A percentile compares a stretch with the other conserved stretches of the same genome.
Conservation (phyloP, 2,797 vertebrate genomes). For the Melanogrammus aeglefinus region DNA sequence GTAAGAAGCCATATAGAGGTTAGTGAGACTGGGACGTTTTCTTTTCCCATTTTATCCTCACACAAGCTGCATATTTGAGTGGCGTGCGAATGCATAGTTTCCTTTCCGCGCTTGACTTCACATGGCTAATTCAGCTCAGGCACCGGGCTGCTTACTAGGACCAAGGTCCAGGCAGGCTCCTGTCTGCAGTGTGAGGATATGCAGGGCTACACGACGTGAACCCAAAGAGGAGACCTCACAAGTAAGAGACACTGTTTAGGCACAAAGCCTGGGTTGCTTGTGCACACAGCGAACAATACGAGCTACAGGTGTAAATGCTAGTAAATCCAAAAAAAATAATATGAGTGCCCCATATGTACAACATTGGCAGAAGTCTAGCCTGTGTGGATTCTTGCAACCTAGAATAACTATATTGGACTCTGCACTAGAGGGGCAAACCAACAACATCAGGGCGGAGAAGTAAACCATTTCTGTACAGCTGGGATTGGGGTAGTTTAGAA, state of each 20-base stretch:
- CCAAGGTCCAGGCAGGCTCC: slow-evolving; percentile 49
- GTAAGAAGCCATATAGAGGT: not conserved
- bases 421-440: too few relatives aligned
- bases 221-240: slow-evolving; percentile 40
- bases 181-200: slow-evolving; percentile 25
- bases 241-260: slow-evolving; percentile 33
- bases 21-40: not conserved
- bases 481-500: not conserved
- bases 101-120: slow-evolving; percentile 49
- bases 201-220: slow-evolving; percentile 37
- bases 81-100: slow-evolving; percentile 38
- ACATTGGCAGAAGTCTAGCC: too few relatives aligned
- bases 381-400: too few relatives aligned
- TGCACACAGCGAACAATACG: not conserved
- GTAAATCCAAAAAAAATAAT: not conserved
- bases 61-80: not conserved
- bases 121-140: slow-evolving; percentile 57
- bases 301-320: not conserved
- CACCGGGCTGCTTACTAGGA: slow-evolving; percentile 30
- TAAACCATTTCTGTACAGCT: not conserved
- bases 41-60: not conserved
- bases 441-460: not conserved
- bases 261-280: not conserved
- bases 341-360: not conserved
- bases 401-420: too few relatives aligned